These are phyloP conservation scores for Grammomys surdaster DNA, from an alignment of 2,113 vertebrate species.

Conservation along the genomic window DNA sequence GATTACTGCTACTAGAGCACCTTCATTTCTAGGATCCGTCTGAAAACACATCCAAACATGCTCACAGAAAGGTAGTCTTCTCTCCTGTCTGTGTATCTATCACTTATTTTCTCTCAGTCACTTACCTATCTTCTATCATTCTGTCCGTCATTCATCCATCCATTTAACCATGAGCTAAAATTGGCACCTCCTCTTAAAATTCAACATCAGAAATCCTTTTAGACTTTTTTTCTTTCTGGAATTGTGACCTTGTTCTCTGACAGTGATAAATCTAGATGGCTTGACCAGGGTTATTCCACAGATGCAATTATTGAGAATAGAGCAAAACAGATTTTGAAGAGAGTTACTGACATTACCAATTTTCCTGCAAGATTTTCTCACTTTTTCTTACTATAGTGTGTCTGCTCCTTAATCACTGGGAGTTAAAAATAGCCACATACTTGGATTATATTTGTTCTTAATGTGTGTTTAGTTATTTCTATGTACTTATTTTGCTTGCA, in stretches of 20 bases:
- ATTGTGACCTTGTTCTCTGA: background rate
- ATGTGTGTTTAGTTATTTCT: background rate
- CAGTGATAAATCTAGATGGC: background rate
- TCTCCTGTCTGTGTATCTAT: background rate
- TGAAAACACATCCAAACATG: background rate
- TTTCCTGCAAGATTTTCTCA: background rate
- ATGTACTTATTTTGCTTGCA: background rate
- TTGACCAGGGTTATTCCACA: background rate
- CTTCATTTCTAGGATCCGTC: background rate
- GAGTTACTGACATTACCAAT: background rate
- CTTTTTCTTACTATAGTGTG: background rate
- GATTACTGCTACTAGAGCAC: background rate
- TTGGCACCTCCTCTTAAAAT: background rate
- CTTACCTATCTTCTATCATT: background rate
- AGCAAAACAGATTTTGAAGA: background rate
- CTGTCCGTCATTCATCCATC: background rate
- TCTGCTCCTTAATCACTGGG: rapidly evolving
- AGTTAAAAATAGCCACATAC: background rate
- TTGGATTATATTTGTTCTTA: background rate
- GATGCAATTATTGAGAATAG: background rate
- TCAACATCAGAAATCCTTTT: background rate
- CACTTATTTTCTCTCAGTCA: background rate
- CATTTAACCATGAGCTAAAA: background rate
- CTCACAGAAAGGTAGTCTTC: background rate
- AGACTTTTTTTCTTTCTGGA: background rate